Conservation (phyloP, 2,888 invertebrate species). For the Chrysolina oricalcia region DNA sequence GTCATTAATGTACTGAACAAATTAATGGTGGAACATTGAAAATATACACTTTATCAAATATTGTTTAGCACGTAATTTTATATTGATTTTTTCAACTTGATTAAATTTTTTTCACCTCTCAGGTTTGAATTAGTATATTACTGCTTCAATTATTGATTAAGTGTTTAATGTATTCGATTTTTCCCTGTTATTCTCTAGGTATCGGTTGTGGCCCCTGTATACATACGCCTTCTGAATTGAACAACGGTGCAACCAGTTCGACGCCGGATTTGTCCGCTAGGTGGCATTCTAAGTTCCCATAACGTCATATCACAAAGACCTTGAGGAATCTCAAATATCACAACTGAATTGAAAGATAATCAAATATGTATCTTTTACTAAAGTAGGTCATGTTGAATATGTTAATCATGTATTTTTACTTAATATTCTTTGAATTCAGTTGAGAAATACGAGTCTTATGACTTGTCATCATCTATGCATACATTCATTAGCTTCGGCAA, state of each 20-base stretch:
- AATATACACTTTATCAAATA: slow-evolving; percentile 32
- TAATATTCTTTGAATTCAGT: slow-evolving; percentile 3
- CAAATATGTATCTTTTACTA: neutral
- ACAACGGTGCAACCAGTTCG: slow-evolving; percentile 66
- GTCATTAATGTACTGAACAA: too few species aligned
- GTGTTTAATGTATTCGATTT: too few species aligned
- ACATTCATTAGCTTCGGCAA: slow-evolving; percentile 17
- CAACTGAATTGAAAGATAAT: slow-evolving; percentile 22
- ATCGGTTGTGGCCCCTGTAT: slow-evolving; percentile 15
- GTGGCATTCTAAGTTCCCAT: slow-evolving; percentile 65
- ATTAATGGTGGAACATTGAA: slow-evolving; percentile 34
- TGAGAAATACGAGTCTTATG: neutral
- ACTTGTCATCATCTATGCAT: neutral
- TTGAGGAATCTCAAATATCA: slow-evolving; percentile 16
- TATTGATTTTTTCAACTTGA: neutral
- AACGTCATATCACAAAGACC: slow-evolving; percentile 53
- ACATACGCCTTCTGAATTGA: slow-evolving; percentile 24
- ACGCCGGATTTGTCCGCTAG: slow-evolving; percentile 65
- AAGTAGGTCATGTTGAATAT: neutral
- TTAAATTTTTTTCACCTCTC: neutral
- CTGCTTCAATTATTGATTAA: too few species aligned
- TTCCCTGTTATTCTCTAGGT: neutral
- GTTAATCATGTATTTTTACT: neutral
- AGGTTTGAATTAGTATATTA: too few species aligned
- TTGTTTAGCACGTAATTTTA: neutral